Base-by-base conservation (phyloP, 1,140 invertebrate genomes). In the Cepaea nemoralis region DNA sequence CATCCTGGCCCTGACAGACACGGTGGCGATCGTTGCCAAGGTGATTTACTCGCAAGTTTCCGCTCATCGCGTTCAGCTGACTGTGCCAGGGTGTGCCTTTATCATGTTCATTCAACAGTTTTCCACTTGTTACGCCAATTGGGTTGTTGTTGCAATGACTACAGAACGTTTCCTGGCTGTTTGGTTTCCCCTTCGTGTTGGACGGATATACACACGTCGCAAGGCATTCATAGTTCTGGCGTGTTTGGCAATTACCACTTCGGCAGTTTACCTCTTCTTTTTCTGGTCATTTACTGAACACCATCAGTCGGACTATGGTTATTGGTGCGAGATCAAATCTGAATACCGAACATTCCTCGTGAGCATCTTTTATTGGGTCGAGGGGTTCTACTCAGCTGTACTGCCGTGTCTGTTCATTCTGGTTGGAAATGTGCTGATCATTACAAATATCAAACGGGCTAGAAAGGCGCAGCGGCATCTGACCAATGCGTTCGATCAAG, bases 61-160 rank as follows among this genome's bases (percentile, higher is more conserved):
- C 5, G 42, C 70, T 6, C 50, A 79, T 39, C 70, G 82, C 45
- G 33, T 85, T 27, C 77, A 82, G 40, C 39, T 86, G 35, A 63
- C 80, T n/a, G 40, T 83, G 14, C 82, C 76, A 24, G 78, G 82
- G 1, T 87, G 86, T 45, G 42, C 35, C 8, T 24, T 76, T 37
- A 74, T 89, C 33, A 82, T 86, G 45, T 86, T 87, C 67, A 37
- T 83, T 5, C 87, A 85, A 35, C 85, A 85, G 55, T 85, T 85
- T 55, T 84, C 84, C 35, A 83, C 84, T 74, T 83, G 81, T 67
- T 88, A 86, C 74, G 79, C 87, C 31, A 89, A 86, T 77, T 89
- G 88, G 88, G 84, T 89, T 39, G 78, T 89, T 6, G 88, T 89
- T 42, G 85, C 85, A 63, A 88, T 89, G 87, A 87, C 88, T 10